These are phyloP conservation scores for Drosophila mimetica DNA, from an alignment of 2,888 invertebrate species.

Conservation along the genomic window DNA sequence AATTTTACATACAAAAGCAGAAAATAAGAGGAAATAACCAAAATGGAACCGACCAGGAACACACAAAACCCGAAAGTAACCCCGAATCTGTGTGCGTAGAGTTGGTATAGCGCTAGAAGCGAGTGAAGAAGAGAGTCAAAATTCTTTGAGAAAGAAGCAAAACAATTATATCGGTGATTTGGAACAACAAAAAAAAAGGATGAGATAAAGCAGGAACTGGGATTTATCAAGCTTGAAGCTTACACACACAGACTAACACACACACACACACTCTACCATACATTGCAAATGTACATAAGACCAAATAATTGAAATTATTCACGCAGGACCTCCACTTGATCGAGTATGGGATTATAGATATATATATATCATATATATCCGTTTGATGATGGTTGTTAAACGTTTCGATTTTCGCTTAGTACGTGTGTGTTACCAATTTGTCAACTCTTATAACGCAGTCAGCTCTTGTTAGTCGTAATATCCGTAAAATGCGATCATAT, in stretches of 20 bases:
- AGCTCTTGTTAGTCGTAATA: conserved; percentile 42
- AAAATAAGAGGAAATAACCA: conserved; percentile 26
- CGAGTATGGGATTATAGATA: conserved; percentile 16
- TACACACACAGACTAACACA: conserved; percentile 50
- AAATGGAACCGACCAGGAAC: conserved; percentile 9
- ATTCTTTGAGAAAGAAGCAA: conserved; percentile 71
- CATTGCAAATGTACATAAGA: conserved; percentile 47
- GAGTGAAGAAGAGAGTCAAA: conserved; percentile 58
- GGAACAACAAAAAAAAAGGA: conserved; percentile 41
- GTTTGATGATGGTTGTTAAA: conserved; percentile 41
- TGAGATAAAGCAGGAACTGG: conserved; percentile 58
- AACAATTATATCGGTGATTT: conserved; percentile 59
- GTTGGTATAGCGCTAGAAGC: conserved; percentile 25
- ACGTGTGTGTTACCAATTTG: conserved; percentile 57
- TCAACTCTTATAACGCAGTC: conserved; percentile 36
- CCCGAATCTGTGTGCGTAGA: conserved; percentile 22
- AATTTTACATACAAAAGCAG: conserved; percentile 19
- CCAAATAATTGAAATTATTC: conserved; percentile 21
- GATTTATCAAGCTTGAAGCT: conserved; percentile 75
- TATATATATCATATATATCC: not conserved
- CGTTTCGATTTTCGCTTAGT: conserved; percentile 51
- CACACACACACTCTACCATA: conserved; percentile 35
- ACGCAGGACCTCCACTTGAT: conserved; percentile 37
- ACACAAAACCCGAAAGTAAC: conserved; percentile 27
- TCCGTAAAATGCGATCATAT: conserved; percentile 14